Base-by-base conservation (phyloP, 1,140 invertebrate species). In the Nephotettix cincticeps region DNA sequence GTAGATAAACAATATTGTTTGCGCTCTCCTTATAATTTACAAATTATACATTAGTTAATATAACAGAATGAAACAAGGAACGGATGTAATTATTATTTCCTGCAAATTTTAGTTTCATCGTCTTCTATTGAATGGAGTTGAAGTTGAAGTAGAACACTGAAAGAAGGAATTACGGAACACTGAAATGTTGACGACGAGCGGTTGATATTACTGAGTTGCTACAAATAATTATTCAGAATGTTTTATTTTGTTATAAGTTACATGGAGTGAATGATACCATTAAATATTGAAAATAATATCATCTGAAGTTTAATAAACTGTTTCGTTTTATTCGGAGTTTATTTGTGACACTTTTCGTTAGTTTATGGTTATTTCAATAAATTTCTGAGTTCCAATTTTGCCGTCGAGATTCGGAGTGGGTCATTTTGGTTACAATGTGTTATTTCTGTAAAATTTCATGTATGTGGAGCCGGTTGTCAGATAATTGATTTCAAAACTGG, bases 151-250 rank as follows among this genome's bases (percentile, higher is more conserved):
- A n/a, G n/a, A n/a, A n/a, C n/a, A n/a, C n/a, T n/a, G n/a, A n/a
- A n/a, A n/a, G n/a, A n/a, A n/a, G n/a, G n/a, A n/a, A n/a, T n/a
- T n/a, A n/a, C n/a, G n/a, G n/a, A n/a, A n/a, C n/a, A n/a, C n/a
- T 36, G 67, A 67, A 30, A 69, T 54, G 58, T 30, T 73, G 69
- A 45, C 56, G 54, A 54, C 47, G 54, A 40, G 71, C 68, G 30
- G 21, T 74, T 65, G 63, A 32, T 32, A 17, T 61, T 61, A 27
- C 14, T 17, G 36, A 30, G 19, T 36, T 13, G 29, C 19, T 29
- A 14, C 25, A 27, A 21, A 32, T 21, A 32, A 29, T 21, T 23
- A 32, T 36, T 19, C 17, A 13, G n/a, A 19, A 29, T 66, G 17
- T 19, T 27, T 23, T 45, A 19, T 13, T 21, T 27, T 66, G 32